A percentile compares a stretch with the other conserved stretches of the same genome.
These are phyloP conservation scores for Diachasmimorpha longicaudata DNA, from an alignment of 1,140 invertebrate genomes.

Conservation along the genomic window DNA sequence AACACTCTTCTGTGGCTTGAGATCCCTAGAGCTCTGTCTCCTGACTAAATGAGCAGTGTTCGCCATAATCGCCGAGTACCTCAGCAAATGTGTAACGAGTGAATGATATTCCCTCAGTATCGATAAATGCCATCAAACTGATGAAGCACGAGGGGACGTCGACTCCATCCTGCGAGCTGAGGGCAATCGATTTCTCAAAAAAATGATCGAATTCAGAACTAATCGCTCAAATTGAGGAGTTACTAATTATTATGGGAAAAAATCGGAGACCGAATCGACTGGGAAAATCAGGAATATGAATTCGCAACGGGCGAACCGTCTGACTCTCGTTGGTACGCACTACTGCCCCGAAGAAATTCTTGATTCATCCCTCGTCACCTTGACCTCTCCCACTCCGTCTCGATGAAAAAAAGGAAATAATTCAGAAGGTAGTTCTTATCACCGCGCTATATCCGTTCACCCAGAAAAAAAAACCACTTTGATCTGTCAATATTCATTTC, in stretches of 20 bases:
- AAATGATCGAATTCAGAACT: too few relatives aligned
- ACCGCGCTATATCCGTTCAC: not conserved
- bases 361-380: not conserved
- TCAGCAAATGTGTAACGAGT: conserved; percentile 17
- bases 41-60: conserved; percentile 87
- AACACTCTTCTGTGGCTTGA: conserved; percentile 80
- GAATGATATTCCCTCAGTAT: conserved; percentile 8
- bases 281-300: not conserved
- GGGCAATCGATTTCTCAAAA: not conserved
- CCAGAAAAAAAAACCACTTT: not conserved
- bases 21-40: conserved; percentile 83
- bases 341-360: not conserved
- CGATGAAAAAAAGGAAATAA: not conserved
- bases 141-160: conserved; percentile 36
- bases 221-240: too few relatives aligned
- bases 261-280: too few relatives aligned
- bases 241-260: too few relatives aligned
- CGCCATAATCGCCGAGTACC: conserved; percentile 68
- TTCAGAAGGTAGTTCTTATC: not conserved
- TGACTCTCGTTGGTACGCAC: not conserved
- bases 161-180: conserved; percentile 52
- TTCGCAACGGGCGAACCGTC: not conserved
- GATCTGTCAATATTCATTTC: not conserved
- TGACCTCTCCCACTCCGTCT: not conserved
- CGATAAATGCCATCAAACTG: conserved; percentile 41